A percentile compares a stretch with the other conserved stretches of the same genome.
Evolutionary conservation across 2,888 invertebrate genomes (phyloP).

Genomic region (Stenurella melanura): DNA sequence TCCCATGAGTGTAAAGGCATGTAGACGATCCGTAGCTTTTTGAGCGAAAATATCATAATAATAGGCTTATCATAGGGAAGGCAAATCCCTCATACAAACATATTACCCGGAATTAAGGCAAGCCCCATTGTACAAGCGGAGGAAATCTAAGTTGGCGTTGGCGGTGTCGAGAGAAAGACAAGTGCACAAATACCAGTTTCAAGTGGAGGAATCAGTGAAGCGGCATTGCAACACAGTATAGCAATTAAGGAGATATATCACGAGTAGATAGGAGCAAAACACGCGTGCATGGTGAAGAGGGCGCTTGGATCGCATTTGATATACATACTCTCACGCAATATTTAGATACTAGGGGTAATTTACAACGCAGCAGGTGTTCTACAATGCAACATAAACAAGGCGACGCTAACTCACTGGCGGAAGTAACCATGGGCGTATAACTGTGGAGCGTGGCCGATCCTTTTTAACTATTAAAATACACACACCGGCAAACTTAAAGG

Average conservation of each 20-base stretch:
- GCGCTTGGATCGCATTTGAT: constrained; percentile 54
- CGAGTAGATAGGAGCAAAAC: constrained; percentile 34
- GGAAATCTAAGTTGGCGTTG: constrained; percentile 24
- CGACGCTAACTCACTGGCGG: constrained; percentile 15
- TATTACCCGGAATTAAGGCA: constrained; percentile 18
- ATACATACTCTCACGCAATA: constrained; percentile 70
- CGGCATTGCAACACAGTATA: constrained; percentile 37
- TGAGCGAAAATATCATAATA: constrained; percentile 29
- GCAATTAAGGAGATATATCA: constrained; percentile 43
- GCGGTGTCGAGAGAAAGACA: constrained; percentile 28
- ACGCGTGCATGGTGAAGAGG: constrained; percentile 34
- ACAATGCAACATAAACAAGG: constrained; percentile 60
- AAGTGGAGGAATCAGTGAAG: constrained; percentile 35
- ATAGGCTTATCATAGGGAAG: constrained; percentile 21
- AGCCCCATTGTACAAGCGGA: constrained; percentile 21
- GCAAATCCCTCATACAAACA: constrained; percentile 23
- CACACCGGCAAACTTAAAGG: too few relatives aligned
- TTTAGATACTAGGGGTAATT: constrained; percentile 69
- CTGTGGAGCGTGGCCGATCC: background rate
- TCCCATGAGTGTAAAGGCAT: background rate
- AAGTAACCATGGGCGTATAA: constrained; percentile 25
- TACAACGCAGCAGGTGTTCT: constrained; percentile 70
- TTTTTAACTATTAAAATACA: too few relatives aligned
- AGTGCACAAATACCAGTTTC: constrained; percentile 34
- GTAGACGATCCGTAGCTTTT: constrained; percentile 15